Conservation (phyloP, 2,113 vertebrate genomes). For the Circaetus cinerascens region DNA sequence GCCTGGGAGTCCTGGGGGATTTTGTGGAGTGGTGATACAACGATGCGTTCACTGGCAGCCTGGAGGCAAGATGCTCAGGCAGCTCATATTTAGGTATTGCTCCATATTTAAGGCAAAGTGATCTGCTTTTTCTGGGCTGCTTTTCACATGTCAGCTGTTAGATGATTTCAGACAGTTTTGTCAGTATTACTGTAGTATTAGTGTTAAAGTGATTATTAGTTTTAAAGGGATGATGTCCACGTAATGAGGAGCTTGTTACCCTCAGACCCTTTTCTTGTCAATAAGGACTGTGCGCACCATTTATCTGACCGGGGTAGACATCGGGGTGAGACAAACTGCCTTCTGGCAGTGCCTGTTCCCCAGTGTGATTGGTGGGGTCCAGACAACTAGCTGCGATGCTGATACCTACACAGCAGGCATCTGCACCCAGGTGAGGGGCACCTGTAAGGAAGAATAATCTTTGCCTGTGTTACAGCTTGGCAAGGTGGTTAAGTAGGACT, state of each 20-base stretch:
- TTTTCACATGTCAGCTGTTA: not conserved
- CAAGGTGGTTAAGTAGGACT: not conserved
- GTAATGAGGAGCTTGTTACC: no score
- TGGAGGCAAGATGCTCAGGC: not conserved
- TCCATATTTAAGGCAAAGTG: not conserved
- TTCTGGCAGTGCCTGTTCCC: not conserved
- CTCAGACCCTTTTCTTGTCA: not conserved
- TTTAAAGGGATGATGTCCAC: not conserved
- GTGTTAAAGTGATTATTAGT: no score
- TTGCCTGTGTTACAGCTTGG: not conserved
- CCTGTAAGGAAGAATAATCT: not conserved
- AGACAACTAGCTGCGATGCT: not conserved
- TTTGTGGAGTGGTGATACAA: not conserved
- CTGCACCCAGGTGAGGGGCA: not conserved
- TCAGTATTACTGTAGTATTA: not conserved
- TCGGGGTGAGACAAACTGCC: not conserved
- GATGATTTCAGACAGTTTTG: fast-evolving
- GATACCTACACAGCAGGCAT: not conserved
- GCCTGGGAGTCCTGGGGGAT: not conserved
- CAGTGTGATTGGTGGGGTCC: fast-evolving
- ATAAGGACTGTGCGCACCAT: not conserved
- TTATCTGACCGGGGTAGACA: not conserved
- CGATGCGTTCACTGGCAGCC: not conserved
- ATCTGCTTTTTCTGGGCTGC: not conserved
- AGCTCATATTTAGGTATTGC: not conserved